These are phyloP conservation scores for Lates japonicus DNA, from an alignment of 2,797 vertebrate species.

Conservation along the genomic window DNA sequence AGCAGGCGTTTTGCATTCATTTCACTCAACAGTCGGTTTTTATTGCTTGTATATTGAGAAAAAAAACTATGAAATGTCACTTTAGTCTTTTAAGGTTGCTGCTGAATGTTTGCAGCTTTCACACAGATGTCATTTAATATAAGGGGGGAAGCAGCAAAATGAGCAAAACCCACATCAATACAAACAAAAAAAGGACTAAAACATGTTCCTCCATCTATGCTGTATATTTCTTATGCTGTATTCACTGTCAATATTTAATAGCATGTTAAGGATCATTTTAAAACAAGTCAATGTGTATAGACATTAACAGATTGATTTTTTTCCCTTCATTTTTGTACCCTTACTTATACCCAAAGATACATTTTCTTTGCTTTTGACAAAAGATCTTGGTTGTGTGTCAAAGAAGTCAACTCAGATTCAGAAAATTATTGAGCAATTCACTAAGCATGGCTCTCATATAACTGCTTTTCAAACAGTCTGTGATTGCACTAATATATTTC, in stretches of 20 bases:
- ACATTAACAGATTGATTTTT: not conserved
- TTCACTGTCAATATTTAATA: not conserved
- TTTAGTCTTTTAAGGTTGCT: constrained; percentile 23
- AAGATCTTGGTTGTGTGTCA: not conserved
- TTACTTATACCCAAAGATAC: not conserved
- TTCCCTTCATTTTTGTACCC: not conserved
- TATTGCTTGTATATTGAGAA: constrained; percentile 31
- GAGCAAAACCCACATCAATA: not conserved
- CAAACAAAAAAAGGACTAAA: not conserved
- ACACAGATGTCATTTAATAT: constrained; percentile 10
- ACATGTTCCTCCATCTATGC: not conserved
- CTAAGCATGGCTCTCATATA: not conserved
- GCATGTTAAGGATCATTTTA: not conserved
- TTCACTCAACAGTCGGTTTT: constrained; percentile 41
- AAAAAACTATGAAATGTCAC: constrained; percentile 32
- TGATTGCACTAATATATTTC: not conserved
- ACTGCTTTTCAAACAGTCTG: not conserved
- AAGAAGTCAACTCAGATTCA: not conserved
- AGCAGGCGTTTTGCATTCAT: constrained; percentile 68
- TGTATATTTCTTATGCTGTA: not conserved
- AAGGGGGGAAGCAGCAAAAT: constrained; percentile 18
- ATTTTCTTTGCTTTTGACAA: not conserved
- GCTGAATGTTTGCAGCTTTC: constrained; percentile 16
- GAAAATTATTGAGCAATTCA: not conserved
- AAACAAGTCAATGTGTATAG: not conserved